Evolutionary conservation across 1,140 invertebrate species (phyloP), one percentile per base, ranked within the genome.

Genomic region (Mactra quadrangularis): DNA sequence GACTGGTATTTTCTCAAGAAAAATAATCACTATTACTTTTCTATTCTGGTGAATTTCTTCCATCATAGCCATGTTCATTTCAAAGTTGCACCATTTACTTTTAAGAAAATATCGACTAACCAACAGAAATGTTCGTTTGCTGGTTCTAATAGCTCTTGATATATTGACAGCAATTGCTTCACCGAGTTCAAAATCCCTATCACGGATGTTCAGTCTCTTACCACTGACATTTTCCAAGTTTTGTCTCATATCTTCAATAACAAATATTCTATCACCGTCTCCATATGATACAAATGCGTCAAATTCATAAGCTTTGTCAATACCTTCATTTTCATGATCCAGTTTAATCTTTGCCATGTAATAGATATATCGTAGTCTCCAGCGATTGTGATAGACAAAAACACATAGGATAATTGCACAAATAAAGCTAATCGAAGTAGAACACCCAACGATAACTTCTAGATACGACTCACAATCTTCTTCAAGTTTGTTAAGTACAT

Each of bases 51-150:
- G 55, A 15, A 84, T 35, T 25, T 74, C 55, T 41, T 89, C 88
- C 81, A 87, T 85, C 19, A 68, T 68, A 11, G 88, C 86, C 82
- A 88, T 91, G 82, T 95, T 94, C n/a, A 94, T 94, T 89, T 96
- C 95, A 94, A 95, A 96, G 38, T 94, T 86, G 87, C 95, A 95
- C 95, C 95, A 96, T 35, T 95, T 94, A n/a, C 95, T 95, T 81
- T 94, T 94, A 0, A 94, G 93, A 87, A 95, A 95, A 60, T 93
- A 92, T 86, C 95, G 93, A 82, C 95, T 95, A 47, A 96, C 92
- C 22, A 96, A 89, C 25, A 96, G 89, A 57, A 96, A 90, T 29
- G 95, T 94, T 89, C 94, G 94, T 62, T 94, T 93, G 88, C 95
- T 95, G 62, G 93, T 93, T 29, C 94, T 93, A 41, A 96, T 94